Evolutionary conservation across 2,113 vertebrate genomes (phyloP), one percentile per base, ranked within the genome.

Genomic region (Nibea albiflora): DNA sequence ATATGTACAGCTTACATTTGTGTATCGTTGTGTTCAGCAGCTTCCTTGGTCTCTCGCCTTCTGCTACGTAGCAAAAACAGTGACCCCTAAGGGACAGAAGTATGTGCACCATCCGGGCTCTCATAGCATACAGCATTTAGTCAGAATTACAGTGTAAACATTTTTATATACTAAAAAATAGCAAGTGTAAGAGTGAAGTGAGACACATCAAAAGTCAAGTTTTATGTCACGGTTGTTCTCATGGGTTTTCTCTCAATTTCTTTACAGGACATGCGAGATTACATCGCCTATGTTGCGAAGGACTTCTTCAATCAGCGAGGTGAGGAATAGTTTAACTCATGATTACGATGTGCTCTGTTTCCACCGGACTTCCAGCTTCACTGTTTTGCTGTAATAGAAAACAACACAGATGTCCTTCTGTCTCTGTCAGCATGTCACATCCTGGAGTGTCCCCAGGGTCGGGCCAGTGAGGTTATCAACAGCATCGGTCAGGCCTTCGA

Each of bases 251-350:
- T 90, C 87, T 44, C 35, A 67, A 22, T 92, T 12, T 72, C 11
- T 90, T 89, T 89, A 44, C 85, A 99, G 97, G 97, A 97, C 75
- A 96, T 96, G 74, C 95, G 95, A 83, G 96, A 99, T 90, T 97
- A 97, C 3, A 96, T 99, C 49, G 97, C 97, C 54, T 98, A 98
- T 35, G 97, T 99, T 88, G 97, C 97, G 73, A 99, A 98, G 93
- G 97, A 98, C 92, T 94, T 95, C 65, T 94, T 95, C 88, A 97
- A 97, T 91, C 95, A 96, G 85, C 95, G 97, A 97, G 97, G 97
- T 98, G 94, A 39, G 93, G 24, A 5, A 24, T 11, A 54, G 4
- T 46, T 46, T 24, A 44, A 15, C 42, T n/a, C 4, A 11, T 57
- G n/a, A 61, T 26, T 16, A n/a, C 35, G 3, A 22, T 65, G 47